phyloP scores from a whole-genome alignment of 2,797 vertebrate species.

The Aeoliscus strigatus region DNA sequence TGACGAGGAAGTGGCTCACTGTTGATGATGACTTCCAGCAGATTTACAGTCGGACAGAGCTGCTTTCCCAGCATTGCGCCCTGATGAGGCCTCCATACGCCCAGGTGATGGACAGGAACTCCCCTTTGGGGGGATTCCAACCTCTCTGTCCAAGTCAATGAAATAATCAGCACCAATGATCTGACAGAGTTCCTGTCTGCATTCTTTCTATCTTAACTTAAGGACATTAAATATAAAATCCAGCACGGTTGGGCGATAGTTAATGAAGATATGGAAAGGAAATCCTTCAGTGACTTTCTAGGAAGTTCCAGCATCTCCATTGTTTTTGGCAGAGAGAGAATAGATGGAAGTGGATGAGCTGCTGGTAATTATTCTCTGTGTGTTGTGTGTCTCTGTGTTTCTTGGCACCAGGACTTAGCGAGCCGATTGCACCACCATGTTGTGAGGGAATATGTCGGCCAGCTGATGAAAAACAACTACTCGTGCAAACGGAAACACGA shows the following conservation, averaged over 20 bases:
- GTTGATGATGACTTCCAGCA: constrained; percentile 52
- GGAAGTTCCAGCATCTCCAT: constrained; percentile 27
- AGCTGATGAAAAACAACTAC: constrained; percentile 78
- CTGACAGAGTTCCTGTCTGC: not conserved
- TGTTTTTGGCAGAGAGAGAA: constrained; percentile 25
- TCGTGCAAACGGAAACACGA: constrained; percentile 71
- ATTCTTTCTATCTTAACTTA: not conserved
- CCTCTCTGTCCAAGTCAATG: not conserved
- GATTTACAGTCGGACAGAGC: constrained; percentile 44
- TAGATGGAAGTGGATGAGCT: constrained; percentile 32
- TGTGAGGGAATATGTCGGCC: constrained; percentile 77
- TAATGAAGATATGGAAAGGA: not conserved
- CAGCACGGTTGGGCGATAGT: no score
- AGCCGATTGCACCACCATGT: constrained; percentile 74
- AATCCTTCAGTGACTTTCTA: not conserved
- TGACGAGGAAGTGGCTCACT: constrained; percentile 83
- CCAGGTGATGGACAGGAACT: constrained; percentile 68
- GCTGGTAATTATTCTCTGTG: constrained; percentile 16
- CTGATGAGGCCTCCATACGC: constrained; percentile 62
- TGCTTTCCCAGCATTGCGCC: constrained; percentile 68
- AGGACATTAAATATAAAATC: no score
- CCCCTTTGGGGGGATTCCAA: no score
- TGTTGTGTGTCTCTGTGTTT: constrained; percentile 25
- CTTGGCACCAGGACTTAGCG: constrained; percentile 70
- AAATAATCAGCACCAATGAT: not conserved